Conservation (phyloP, 2,888 invertebrate genomes). For the Drosophila neotestacea region DNA sequence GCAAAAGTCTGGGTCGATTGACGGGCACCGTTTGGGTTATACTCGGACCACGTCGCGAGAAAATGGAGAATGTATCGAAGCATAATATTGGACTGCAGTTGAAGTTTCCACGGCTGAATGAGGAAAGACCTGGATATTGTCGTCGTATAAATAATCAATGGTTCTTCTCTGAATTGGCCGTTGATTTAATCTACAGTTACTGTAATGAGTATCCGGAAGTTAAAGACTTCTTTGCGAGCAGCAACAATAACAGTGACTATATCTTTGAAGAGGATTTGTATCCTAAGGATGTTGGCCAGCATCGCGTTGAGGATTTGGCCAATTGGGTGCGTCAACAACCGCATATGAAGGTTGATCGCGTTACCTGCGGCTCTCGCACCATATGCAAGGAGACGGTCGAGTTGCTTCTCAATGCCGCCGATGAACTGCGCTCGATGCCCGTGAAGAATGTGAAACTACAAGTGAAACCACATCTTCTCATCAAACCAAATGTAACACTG, state of each 20-base stretch:
- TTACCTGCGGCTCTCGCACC: conserved; percentile 89
- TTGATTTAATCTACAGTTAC: conserved; percentile 90
- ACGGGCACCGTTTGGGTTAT: conserved; percentile 93
- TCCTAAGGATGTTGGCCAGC: conserved; percentile 85
- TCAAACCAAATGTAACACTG: conserved; percentile 86
- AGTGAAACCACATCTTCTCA: conserved; percentile 91
- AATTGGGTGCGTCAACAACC: conserved; percentile 91
- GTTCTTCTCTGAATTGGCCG: conserved; percentile 92
- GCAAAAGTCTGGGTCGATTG: conserved; percentile 91
- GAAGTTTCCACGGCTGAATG: conserved; percentile 93
- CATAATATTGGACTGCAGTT: conserved; percentile 95
- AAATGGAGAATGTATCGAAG: conserved; percentile 85
- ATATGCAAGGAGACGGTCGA: conserved; percentile 89
- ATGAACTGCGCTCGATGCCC: conserved; percentile 83
- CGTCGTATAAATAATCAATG: conserved; percentile 90
- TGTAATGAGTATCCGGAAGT: conserved; percentile 90
- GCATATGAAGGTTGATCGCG: conserved; percentile 87
- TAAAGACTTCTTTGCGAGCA: conserved; percentile 86
- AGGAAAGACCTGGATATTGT: conserved; percentile 93
- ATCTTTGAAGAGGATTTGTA: conserved; percentile 90
- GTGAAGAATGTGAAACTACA: conserved; percentile 88
- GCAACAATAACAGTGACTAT: conserved; percentile 87
- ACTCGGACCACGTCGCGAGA: conserved; percentile 85
- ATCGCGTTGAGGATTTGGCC: conserved; percentile 86
- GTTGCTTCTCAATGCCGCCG: conserved; percentile 83